Percentiles rank a stretch among this genome's conserved stretches.
phyloP scores from a whole-genome alignment of 2,113 vertebrate genomes.

The Plectropomus leopardus region DNA sequence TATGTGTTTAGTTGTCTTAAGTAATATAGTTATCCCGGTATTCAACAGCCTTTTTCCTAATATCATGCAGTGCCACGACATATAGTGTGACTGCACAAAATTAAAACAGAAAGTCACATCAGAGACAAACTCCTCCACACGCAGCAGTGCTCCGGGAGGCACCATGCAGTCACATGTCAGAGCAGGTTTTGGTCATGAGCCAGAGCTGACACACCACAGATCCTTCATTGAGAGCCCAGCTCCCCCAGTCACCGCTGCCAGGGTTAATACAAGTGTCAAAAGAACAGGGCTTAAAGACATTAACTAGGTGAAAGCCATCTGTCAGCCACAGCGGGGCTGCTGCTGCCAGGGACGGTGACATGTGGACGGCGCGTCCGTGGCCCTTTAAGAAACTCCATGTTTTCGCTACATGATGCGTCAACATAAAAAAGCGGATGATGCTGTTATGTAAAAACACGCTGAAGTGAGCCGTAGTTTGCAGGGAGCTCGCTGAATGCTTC shows the following conservation, averaged over 20 bases:
- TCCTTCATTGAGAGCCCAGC: constrained; percentile 16
- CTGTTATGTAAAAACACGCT: constrained; percentile 87
- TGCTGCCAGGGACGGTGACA: constrained; percentile 58
- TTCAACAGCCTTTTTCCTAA: too few species aligned
- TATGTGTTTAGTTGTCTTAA: too few species aligned
- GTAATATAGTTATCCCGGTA: too few species aligned
- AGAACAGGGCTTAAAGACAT: constrained; percentile 43
- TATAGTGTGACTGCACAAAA: background rate
- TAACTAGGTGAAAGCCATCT: constrained; percentile 63
- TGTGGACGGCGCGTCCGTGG: constrained; percentile 74
- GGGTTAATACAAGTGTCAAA: constrained; percentile 53
- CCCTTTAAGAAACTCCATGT: constrained; percentile 91
- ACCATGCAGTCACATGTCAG: constrained; percentile 38
- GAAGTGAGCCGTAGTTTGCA: constrained; percentile 76
- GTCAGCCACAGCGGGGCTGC: constrained; percentile 61
- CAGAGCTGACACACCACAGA: constrained; percentile 17
- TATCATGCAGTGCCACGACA: too few species aligned
- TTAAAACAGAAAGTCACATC: background rate
- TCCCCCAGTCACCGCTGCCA: background rate
- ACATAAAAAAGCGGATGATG: constrained; percentile 87
- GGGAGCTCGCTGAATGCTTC: constrained; percentile 28
- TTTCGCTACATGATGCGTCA: constrained; percentile 88
- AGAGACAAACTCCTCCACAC: background rate
- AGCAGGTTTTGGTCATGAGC: constrained; percentile 15
- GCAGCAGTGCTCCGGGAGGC: constrained; percentile 20